phyloP scores from a whole-genome alignment of 37 sponge, comb jelly and placozoan species.

The Trichoplax adhaerens region DNA sequence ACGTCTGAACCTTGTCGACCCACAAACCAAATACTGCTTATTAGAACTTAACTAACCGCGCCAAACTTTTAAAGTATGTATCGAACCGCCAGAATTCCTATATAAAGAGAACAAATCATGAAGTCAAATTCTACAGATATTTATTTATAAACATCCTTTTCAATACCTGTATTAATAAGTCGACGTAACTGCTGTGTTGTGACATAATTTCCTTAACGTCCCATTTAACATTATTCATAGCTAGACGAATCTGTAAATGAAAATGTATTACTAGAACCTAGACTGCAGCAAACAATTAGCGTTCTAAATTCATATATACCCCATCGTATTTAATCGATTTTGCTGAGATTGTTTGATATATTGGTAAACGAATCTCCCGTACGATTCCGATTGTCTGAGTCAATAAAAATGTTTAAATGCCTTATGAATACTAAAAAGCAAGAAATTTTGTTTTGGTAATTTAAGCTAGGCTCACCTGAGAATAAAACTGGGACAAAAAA shows the following conservation, averaged over 20 bases:
- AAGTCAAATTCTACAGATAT: neutral
- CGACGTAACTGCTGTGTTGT: slow-evolving; percentile 75
- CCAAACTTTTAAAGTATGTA: neutral
- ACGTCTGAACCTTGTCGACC: too few species aligned
- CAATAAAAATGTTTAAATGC: neutral
- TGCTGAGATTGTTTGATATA: slow-evolving; percentile 37
- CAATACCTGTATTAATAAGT: slow-evolving; percentile 11
- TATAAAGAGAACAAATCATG: neutral
- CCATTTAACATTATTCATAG: slow-evolving; percentile 72
- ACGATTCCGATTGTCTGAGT: slow-evolving; percentile 54
- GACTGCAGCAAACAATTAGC: too few species aligned
- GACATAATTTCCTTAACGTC: slow-evolving; percentile 78
- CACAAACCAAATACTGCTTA: too few species aligned
- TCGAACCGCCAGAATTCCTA: slow-evolving; percentile 13
- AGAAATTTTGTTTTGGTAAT: neutral
- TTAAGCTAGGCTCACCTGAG: slow-evolving; percentile 36
- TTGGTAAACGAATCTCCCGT: slow-evolving; percentile 50
- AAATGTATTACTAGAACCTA: too few species aligned
- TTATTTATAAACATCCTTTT: neutral
- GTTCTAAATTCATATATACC: too few species aligned
- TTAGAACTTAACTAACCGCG: too few species aligned
- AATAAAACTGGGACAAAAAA: slow-evolving; percentile 68
- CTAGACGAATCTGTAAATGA: slow-evolving; percentile 24
- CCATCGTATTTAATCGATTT: neutral
- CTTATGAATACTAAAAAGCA: neutral